A percentile compares a stretch with the other conserved stretches of the same genome.
These are phyloP conservation scores for Echinops telfairi DNA, from an alignment of 2,113 vertebrate species.

Conservation along the genomic window DNA sequence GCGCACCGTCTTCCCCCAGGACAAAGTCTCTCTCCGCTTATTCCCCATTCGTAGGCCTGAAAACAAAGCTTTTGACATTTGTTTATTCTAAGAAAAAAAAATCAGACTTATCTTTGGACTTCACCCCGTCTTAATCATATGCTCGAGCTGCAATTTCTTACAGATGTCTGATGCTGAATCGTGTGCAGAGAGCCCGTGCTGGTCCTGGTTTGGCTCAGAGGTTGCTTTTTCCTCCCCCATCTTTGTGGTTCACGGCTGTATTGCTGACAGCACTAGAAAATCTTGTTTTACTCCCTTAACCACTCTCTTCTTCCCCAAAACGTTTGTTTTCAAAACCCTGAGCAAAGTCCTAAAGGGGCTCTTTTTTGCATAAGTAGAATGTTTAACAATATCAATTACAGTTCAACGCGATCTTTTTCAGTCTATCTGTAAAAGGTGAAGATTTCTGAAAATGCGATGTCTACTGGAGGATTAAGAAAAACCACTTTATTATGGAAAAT, in stretches of 20 bases:
- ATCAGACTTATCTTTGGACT: conserved; percentile 81
- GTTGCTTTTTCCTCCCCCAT: background rate
- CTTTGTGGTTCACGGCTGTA: conserved; percentile 35
- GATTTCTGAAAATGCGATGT: conserved; percentile 1
- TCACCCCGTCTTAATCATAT: conserved; percentile 45
- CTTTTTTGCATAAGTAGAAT: background rate
- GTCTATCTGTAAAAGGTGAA: background rate
- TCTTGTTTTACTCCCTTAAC: conserved; percentile 29
- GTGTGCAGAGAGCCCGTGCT: background rate
- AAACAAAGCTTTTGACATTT: conserved; percentile 60
- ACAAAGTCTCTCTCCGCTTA: background rate
- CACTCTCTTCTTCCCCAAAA: conserved; percentile 45
- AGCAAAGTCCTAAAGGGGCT: conserved; percentile 43
- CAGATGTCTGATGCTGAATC: conserved; percentile 50
- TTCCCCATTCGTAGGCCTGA: background rate
- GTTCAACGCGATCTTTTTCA: background rate
- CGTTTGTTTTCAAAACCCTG: conserved; percentile 33
- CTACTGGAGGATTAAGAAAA: background rate
- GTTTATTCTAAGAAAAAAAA: conserved; percentile 51
- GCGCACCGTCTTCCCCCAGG: background rate
- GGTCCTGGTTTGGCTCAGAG: conserved; percentile 1
- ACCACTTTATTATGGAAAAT: background rate
- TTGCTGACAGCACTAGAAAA: conserved; percentile 62
- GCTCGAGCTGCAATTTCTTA: conserved; percentile 61
- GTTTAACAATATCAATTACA: background rate